Evolutionary conservation across 2,797 vertebrate genomes (phyloP).

Genomic region (Cichlasoma orientale): DNA sequence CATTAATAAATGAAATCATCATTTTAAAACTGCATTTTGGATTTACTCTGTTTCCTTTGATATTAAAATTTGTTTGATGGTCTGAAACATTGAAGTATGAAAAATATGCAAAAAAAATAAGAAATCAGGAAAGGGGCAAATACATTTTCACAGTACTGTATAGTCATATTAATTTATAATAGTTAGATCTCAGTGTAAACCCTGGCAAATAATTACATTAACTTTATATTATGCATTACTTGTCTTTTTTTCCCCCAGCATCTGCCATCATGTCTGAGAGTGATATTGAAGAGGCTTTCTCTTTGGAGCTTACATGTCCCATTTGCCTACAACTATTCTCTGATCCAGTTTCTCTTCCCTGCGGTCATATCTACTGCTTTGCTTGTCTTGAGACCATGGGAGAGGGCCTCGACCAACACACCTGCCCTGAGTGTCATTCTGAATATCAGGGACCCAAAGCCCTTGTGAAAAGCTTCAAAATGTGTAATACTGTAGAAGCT

Average conservation of each 20-base stretch:
- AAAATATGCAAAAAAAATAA: too few relatives aligned
- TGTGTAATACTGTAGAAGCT: slow-evolving; percentile 66
- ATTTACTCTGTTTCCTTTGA: too few relatives aligned
- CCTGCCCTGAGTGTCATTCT: slow-evolving; percentile 78
- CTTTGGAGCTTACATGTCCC: slow-evolving; percentile 75
- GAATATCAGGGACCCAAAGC: slow-evolving; percentile 52
- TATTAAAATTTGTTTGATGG: too few relatives aligned
- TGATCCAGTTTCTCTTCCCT: slow-evolving; percentile 74
- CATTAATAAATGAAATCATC: too few relatives aligned
- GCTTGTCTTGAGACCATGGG: slow-evolving; percentile 68
- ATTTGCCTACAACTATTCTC: slow-evolving; percentile 76
- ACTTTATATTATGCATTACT: not conserved
- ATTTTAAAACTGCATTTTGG: too few relatives aligned
- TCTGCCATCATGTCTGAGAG: slow-evolving; percentile 41
- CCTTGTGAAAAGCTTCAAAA: slow-evolving; percentile 70
- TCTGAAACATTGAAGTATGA: too few relatives aligned
- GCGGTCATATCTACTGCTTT: slow-evolving; percentile 79
- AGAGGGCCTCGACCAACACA: slow-evolving; percentile 65
- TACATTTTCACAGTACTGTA: too few relatives aligned
- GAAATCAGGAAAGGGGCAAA: too few relatives aligned
- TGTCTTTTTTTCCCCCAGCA: slow-evolving; percentile 34
- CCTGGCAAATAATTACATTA: not conserved
- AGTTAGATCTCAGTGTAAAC: not conserved
- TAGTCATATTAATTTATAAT: not conserved
- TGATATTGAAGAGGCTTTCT: slow-evolving; percentile 35